Conservation (phyloP, 2,888 invertebrate species). For the Phytoseiulus persimilis region DNA sequence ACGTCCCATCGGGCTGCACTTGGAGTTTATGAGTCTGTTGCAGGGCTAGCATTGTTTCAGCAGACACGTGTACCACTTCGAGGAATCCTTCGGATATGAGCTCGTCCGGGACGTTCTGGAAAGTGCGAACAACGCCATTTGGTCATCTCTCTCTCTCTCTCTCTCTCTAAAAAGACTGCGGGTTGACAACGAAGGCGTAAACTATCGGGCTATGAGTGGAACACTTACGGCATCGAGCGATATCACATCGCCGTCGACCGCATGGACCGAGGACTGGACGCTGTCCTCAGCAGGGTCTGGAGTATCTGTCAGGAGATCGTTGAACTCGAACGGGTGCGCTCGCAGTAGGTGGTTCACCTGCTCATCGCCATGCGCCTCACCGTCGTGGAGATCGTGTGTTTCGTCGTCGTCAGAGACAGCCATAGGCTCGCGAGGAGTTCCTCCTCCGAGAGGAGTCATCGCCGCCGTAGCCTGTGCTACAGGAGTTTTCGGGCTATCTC, state of each 20-base stretch:
- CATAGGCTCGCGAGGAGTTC: background rate
- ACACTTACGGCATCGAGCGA: slow-evolving; percentile 26
- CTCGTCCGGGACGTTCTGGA: slow-evolving; percentile 28
- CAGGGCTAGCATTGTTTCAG: slow-evolving; percentile 22
- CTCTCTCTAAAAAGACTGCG: too few relatives aligned
- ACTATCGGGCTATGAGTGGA: background rate
- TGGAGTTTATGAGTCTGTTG: slow-evolving; percentile 24
- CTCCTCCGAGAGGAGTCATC: background rate
- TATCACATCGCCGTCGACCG: slow-evolving; percentile 27
- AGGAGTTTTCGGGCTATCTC: background rate
- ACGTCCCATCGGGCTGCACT: slow-evolving; percentile 15
- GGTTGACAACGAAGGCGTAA: background rate
- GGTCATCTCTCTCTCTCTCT: too few relatives aligned
- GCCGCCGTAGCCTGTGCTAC: background rate
- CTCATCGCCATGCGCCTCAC: background rate
- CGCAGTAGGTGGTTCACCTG: background rate
- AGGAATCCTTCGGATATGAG: slow-evolving; percentile 19
- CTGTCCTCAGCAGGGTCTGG: slow-evolving; percentile 11
- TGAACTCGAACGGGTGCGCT: slow-evolving; percentile 26
- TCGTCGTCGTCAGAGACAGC: background rate
- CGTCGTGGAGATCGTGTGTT: background rate
- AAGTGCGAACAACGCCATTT: too few relatives aligned
- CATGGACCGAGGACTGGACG: background rate
- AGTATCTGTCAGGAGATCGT: slow-evolving; percentile 11
- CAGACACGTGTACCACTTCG: slow-evolving; percentile 16